Evolutionary conservation across 2,888 invertebrate species (phyloP).

Genomic region (Panopea generosa): DNA sequence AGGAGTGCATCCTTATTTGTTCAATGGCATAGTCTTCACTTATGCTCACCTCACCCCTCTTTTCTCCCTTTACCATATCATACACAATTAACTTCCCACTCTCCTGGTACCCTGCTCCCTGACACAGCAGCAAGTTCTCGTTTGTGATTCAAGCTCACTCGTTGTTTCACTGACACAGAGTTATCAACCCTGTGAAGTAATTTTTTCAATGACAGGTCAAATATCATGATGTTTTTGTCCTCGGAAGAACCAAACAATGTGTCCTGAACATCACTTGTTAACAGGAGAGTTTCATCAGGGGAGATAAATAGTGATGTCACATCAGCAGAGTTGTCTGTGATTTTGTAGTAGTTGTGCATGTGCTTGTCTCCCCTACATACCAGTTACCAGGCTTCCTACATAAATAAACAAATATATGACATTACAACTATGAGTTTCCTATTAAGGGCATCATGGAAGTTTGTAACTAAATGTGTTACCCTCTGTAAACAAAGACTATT

Average conservation of each 20-base stretch:
- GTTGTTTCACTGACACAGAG: constrained; percentile 1
- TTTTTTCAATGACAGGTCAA: constrained; percentile 30
- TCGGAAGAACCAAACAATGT: background rate
- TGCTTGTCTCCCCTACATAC: constrained; percentile 23
- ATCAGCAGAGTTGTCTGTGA: constrained; percentile 3
- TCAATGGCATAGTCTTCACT: constrained; percentile 46
- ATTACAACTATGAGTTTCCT: too few species aligned
- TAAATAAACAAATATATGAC: too few species aligned
- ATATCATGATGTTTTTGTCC: constrained; percentile 13
- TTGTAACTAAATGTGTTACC: too few species aligned
- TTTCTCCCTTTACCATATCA: constrained; percentile 55
- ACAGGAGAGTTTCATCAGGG: constrained; percentile 62
- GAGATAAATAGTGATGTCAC: constrained; percentile 55
- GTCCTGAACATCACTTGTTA: constrained; percentile 17
- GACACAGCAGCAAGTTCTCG: constrained; percentile 43
- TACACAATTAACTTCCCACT: constrained; percentile 22
- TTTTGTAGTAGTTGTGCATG: background rate
- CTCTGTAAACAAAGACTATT: too few species aligned
- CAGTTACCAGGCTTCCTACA: constrained; percentile 14
- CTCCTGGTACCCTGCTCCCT: constrained; percentile 15
- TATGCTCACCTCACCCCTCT: constrained; percentile 32
- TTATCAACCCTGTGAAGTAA: constrained; percentile 17
- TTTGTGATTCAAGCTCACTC: constrained; percentile 24
- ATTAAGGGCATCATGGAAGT: too few species aligned
- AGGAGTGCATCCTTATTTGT: constrained; percentile 57